Evolutionary conservation across 2,113 vertebrate genomes (phyloP).

Genomic region (Corythoichthys haematopterus): DNA sequence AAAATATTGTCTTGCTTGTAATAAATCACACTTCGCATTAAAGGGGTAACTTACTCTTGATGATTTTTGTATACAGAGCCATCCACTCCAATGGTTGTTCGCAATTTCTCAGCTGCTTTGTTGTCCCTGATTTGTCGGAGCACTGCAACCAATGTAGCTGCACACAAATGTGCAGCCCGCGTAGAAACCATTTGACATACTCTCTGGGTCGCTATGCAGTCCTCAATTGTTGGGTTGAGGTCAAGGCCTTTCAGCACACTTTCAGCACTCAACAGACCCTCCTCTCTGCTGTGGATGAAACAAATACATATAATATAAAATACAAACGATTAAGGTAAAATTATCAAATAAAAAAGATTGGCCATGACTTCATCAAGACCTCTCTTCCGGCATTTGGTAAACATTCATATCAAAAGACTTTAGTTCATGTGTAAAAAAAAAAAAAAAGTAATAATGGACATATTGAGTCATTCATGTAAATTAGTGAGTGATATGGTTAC

Average conservation of each 20-base stretch:
- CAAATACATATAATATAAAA: neutral
- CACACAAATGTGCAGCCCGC: conserved; percentile 86
- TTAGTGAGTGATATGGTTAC: neutral
- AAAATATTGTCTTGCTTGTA: neutral
- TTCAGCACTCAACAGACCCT: conserved; percentile 77
- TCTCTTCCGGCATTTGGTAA: neutral
- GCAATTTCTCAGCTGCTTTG: conserved; percentile 81
- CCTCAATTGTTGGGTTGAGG: conserved; percentile 77
- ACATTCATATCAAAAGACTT: neutral
- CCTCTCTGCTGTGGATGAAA: conserved; percentile 74
- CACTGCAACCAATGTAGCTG: conserved; percentile 80
- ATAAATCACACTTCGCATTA: neutral
- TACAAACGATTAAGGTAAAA: neutral
- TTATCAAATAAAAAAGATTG: neutral
- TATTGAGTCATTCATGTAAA: neutral
- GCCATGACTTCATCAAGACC: neutral
- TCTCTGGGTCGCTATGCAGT: conserved; percentile 81
- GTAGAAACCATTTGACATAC: conserved; percentile 91
- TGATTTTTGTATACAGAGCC: conserved; percentile 96
- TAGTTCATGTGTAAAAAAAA: neutral
- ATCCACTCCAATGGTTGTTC: conserved; percentile 85
- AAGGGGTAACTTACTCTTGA: conserved; percentile 78
- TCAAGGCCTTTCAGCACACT: conserved; percentile 78
- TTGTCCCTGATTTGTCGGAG: conserved; percentile 90
- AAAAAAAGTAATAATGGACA: neutral